Conservation (phyloP, 2,113 vertebrate species). For the Cyrtonyx montezumae region DNA sequence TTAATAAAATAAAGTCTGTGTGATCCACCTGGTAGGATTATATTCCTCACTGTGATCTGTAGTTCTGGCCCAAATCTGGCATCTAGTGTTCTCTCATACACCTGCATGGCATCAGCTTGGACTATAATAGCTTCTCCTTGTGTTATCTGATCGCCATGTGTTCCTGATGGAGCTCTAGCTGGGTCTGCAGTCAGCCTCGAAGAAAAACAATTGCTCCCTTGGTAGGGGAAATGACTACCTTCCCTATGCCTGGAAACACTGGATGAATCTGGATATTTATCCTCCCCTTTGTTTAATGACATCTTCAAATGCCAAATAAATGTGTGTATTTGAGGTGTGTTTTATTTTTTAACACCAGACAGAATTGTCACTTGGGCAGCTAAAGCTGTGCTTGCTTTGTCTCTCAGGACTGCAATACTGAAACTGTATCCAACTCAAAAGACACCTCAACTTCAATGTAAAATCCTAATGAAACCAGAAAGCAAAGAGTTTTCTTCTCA, state of each 20-base stretch:
- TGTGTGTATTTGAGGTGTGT: not conserved
- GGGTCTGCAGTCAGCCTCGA: not conserved
- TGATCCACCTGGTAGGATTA: fast-evolving
- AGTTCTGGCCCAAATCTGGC: not conserved
- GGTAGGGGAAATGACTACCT: not conserved
- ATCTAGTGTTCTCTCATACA: not conserved
- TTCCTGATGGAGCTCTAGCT: not conserved
- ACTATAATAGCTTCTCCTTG: not conserved
- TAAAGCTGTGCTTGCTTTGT: not conserved
- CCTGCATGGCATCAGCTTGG: not conserved
- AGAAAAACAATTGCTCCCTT: not conserved
- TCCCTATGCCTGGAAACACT: not conserved
- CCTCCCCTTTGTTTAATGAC: not conserved
- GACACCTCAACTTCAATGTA: not conserved
- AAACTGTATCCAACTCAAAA: not conserved
- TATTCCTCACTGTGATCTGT: not conserved
- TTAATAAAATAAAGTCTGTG: not conserved
- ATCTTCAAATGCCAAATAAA: not conserved
- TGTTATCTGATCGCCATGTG: not conserved
- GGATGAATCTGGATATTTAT: not conserved
- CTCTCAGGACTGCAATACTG: not conserved
- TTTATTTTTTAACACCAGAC: not conserved
- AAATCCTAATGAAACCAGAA: not conserved
- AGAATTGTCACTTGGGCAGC: not conserved
- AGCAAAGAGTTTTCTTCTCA: not conserved